Base-by-base conservation (phyloP, 2,888 invertebrate genomes). In the Carpatolechia fugitivella region DNA sequence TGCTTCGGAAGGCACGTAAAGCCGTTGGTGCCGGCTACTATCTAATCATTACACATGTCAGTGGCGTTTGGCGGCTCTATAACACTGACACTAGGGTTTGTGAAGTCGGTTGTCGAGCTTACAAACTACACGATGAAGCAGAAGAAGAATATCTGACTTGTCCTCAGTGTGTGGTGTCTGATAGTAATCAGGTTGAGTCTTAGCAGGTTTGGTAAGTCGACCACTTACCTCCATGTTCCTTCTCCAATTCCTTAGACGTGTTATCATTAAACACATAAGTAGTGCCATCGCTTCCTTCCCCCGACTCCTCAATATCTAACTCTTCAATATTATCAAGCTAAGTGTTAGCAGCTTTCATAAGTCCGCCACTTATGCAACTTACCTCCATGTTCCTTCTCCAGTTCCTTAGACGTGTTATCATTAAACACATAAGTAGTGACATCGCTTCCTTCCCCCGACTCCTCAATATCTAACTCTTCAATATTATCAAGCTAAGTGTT, bases 391-490 rank as follows among this genome's bases (percentile, higher is more conserved):
- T 82, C 82, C 56, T 69, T 79, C 0, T 82, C 82, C 0, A 58
- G 8, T 6, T 84, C 84, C 64, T 77, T 75, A 60, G 68, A 69
- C 50, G 61, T 58, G 56, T 65, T 70, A 60, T 82, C 82, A 52
- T 67, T 55, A 60, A 81, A 82, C 57, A 76, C 72, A 60, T 80
- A 81, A n/a, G 79, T 81, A 13, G 79, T 80, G 52, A 80, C 16
- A 50, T 64, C 74, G 52, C 59, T 72, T 2, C 69, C 69, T 4
- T 85, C 86, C 0, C 76, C 72, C 0, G 78, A 80, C 35, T 87
- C 87, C 16, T 87, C 87, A 2, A 81, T 38, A 46, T 87, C 87
- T 0, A 80, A 74, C 64, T 85, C 87, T 13, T 69, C 85, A 11
- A 60, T 60, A 29, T 60, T 60, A 0, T 85, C 83, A 0, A 69